Evolutionary conservation across 2,113 vertebrate genomes (phyloP).

Genomic region (Hyaena hyaena): DNA sequence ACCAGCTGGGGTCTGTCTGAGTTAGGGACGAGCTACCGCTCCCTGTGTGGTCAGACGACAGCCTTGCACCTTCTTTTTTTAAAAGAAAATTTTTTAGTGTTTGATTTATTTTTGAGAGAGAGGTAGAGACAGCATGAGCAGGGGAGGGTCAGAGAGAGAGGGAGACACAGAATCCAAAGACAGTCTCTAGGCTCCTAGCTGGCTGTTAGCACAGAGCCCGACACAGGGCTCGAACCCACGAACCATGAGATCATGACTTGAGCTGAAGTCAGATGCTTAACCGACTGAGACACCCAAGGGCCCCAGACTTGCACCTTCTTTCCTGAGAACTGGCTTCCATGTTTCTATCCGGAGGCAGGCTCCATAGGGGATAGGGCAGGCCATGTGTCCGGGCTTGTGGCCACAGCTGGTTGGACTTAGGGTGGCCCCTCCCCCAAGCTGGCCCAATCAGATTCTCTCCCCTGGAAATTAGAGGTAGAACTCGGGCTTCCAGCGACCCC

Average conservation of each 20-base stretch:
- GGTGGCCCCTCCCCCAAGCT: accelerated
- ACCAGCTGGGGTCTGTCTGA: not conserved
- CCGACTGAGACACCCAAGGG: too few relatives aligned
- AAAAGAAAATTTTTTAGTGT: too few relatives aligned
- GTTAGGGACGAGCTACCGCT: not conserved
- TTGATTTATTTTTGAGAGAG: too few relatives aligned
- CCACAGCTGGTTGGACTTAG: not conserved
- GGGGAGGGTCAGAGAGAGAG: too few relatives aligned
- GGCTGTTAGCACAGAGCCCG: too few relatives aligned
- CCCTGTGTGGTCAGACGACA: accelerated
- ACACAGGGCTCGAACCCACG: too few relatives aligned
- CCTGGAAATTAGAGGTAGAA: not conserved
- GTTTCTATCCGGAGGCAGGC: not conserved
- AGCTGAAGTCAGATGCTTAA: too few relatives aligned
- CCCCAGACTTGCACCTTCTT: not conserved
- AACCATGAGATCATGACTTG: too few relatives aligned
- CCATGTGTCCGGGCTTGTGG: too few relatives aligned
- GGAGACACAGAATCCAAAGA: too few relatives aligned
- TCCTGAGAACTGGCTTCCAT: not conserved
- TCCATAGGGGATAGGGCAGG: not conserved
- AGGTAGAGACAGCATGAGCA: too few relatives aligned
- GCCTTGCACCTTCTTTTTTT: not conserved
- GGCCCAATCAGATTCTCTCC: not conserved
- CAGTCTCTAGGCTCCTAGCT: too few relatives aligned
- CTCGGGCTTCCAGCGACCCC: not conserved